A percentile compares a stretch with the other conserved stretches of the same genome.
Evolutionary conservation across 2,888 invertebrate genomes (phyloP).

Genomic region (Megaustenia siamemsis): DNA sequence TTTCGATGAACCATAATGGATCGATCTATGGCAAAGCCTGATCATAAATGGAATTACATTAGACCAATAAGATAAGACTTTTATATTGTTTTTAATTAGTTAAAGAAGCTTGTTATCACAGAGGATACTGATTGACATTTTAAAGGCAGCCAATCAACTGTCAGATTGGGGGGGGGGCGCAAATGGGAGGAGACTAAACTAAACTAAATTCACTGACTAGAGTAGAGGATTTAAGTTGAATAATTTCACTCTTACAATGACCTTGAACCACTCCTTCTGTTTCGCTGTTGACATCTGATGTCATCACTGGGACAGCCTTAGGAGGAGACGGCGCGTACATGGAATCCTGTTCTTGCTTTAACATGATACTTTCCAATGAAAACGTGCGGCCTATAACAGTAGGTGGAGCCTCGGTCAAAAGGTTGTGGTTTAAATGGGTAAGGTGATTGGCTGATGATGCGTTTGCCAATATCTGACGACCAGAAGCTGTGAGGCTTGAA

Average conservation of each 20-base stretch:
- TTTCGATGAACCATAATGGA: too few species aligned
- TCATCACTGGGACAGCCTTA: slow-evolving; percentile 61
- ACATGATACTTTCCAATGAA: slow-evolving; percentile 54
- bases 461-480: slow-evolving; percentile 49
- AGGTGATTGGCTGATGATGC: slow-evolving; percentile 48
- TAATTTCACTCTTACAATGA: slow-evolving; percentile 54
- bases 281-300: slow-evolving; percentile 52
- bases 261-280: slow-evolving; percentile 51
- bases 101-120: neutral
- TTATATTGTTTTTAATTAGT: neutral
- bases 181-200: neutral
- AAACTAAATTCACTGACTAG: slow-evolving; percentile 43
- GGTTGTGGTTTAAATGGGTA: slow-evolving; percentile 39
- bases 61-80: neutral
- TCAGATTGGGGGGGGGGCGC: neutral
- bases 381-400: slow-evolving; percentile 52
- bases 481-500: slow-evolving; percentile 53
- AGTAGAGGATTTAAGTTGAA: slow-evolving; percentile 59
- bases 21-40: neutral
- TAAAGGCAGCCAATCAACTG: neutral
- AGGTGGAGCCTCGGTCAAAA: slow-evolving; percentile 39
- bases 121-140: neutral
- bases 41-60: neutral
- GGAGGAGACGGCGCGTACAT: slow-evolving; percentile 62
- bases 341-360: slow-evolving; percentile 60